Conservation (phyloP, 2,888 invertebrate species). For the Cabera pusaria region DNA sequence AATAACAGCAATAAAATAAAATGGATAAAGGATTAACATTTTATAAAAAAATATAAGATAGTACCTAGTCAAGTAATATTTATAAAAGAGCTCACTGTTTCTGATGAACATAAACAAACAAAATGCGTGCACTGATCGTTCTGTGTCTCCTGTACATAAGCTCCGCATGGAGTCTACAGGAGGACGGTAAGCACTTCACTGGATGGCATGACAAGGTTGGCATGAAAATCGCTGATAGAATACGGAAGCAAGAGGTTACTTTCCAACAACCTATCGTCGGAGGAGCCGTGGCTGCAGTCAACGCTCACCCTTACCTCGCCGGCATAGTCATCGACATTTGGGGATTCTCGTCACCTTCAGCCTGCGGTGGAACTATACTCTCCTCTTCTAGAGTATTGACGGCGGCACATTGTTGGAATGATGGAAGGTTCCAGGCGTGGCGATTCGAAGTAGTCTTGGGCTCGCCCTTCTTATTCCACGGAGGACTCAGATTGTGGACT, state of each 20-base stretch:
- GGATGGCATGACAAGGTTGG: slow-evolving; percentile 61
- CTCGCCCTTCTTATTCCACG: slow-evolving; percentile 56
- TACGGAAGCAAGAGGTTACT: slow-evolving; percentile 44
- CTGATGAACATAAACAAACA: too few species aligned
- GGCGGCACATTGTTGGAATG: slow-evolving; percentile 69
- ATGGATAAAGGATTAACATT: slow-evolving; percentile 31
- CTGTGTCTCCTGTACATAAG: slow-evolving; percentile 37
- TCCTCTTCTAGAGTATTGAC: slow-evolving; percentile 54
- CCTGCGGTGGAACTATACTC: slow-evolving; percentile 63
- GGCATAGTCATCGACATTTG: slow-evolving; percentile 58
- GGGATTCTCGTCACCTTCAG: slow-evolving; percentile 49
- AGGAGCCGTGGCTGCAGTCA: slow-evolving; percentile 51
- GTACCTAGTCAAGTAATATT: slow-evolving; percentile 31
- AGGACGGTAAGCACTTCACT: slow-evolving; percentile 18
- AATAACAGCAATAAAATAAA: slow-evolving; percentile 38
- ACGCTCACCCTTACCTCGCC: slow-evolving; percentile 61
- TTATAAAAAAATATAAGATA: slow-evolving; percentile 29
- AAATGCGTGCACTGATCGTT: slow-evolving; percentile 43
- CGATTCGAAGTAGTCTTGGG: slow-evolving; percentile 61
- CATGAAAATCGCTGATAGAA: slow-evolving; percentile 51
- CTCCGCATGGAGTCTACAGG: slow-evolving; percentile 26
- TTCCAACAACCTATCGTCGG: slow-evolving; percentile 52
- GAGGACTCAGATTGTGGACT: slow-evolving; percentile 52
- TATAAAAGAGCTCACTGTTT: slow-evolving; percentile 28
- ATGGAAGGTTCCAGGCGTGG: slow-evolving; percentile 56